A percentile compares a stretch with the other conserved stretches of the same genome.
Evolutionary conservation across 2,888 invertebrate genomes (phyloP).

Genomic region (Sphaeridia pumilis): DNA sequence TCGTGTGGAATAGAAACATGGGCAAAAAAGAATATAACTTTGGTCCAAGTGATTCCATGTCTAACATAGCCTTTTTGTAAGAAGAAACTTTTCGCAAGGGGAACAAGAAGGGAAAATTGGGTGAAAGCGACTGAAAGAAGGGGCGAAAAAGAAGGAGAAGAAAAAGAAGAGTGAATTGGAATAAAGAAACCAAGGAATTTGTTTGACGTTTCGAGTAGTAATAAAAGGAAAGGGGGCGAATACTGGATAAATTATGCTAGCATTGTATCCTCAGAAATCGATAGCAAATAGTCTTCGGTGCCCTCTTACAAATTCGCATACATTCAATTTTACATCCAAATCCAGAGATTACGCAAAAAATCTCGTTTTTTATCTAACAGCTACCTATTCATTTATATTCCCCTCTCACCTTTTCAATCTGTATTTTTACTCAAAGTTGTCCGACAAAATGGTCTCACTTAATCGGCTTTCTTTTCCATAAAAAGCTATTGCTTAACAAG

Average conservation of each 20-base stretch:
- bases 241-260: constrained; percentile 1
- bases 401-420: no score
- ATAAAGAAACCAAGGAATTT: not conserved
- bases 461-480: no score
- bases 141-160: not conserved
- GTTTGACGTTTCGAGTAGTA: not conserved
- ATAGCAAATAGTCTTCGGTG: not conserved
- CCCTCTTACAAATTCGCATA: not conserved
- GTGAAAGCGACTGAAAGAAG: not conserved
- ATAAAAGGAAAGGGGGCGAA: constrained; percentile 1
- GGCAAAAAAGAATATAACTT: not conserved
- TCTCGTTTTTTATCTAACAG: no score
- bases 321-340: not conserved
- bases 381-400: no score
- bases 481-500: no score
- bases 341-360: not conserved
- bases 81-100: not conserved
- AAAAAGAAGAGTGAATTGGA: not conserved
- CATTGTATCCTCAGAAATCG: not conserved
- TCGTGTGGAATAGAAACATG: no score
- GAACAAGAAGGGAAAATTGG: not conserved
- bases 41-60: not conserved
- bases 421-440: no score
- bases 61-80: not conserved
- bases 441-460: no score